Conservation (phyloP, 2,888 invertebrate species). For the Uropetala carovei region DNA sequence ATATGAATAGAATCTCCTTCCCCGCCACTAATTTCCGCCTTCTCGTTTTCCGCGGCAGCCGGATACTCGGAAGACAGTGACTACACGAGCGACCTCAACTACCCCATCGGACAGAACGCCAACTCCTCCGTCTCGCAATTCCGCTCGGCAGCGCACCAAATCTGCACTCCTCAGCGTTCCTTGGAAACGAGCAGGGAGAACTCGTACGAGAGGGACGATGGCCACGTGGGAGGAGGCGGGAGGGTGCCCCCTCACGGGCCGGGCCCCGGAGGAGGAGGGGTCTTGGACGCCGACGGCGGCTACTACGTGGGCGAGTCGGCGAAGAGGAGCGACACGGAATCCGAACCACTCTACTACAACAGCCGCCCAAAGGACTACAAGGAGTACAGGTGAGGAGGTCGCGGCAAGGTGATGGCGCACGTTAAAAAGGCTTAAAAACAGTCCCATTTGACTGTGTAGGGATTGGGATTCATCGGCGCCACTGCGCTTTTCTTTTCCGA, state of each 20-base stretch:
- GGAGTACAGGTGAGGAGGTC: slow-evolving; percentile 76
- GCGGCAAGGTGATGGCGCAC: neutral
- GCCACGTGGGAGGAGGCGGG: slow-evolving; percentile 74
- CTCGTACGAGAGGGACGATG: slow-evolving; percentile 89
- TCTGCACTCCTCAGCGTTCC: slow-evolving; percentile 87
- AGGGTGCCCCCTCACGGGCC: slow-evolving; percentile 67
- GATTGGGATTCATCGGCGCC: neutral
- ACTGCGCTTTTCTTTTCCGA: too few relatives aligned
- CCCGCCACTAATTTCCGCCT: neutral
- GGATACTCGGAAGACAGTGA: slow-evolving; percentile 98
- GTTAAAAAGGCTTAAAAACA: too few relatives aligned
- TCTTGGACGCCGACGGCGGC: slow-evolving; percentile 62
- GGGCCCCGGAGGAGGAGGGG: slow-evolving; percentile 65
- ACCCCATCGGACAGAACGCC: slow-evolving; percentile 91
- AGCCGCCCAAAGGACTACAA: slow-evolving; percentile 86
- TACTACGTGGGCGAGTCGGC: slow-evolving; percentile 46
- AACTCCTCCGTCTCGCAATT: slow-evolving; percentile 96
- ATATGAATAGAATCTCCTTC: neutral
- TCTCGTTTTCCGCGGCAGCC: slow-evolving; percentile 78
- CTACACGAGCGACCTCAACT: slow-evolving; percentile 97
- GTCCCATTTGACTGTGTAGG: neutral
- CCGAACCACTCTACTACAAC: slow-evolving; percentile 90
- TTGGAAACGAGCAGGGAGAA: slow-evolving; percentile 88
- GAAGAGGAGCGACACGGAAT: slow-evolving; percentile 72
- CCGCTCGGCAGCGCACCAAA: slow-evolving; percentile 85